Base-by-base conservation (phyloP, 1,140 invertebrate genomes). In the Macrosteles quadrilineatus region DNA sequence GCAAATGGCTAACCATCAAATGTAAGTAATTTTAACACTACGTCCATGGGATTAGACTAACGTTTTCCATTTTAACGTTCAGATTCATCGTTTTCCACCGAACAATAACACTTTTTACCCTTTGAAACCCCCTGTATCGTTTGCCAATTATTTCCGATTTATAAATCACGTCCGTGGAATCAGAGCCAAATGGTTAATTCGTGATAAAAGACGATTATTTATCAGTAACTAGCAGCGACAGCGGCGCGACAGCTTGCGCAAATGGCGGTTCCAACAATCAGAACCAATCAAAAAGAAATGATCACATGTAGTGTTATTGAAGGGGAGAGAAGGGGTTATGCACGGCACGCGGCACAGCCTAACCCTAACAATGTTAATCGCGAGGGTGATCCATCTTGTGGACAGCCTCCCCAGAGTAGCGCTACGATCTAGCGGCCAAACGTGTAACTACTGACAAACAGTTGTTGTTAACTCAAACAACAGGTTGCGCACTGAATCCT, bases 201-300 rank as follows among this genome's bases (percentile, higher is more conserved):
- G 14, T 19, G 47, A 19, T 59, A 59, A 59, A 59, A 25, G 23
- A 25, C 55, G 25, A 59, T 59, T 59, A 25, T 59, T 59, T 59
- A 59, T 59, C 55, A 19, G 47, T 21, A 21, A 17, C 47, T 4
- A 50, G 32, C 32, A n/a, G n/a, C 36, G 36, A 40, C 6, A 17
- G 36, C 6, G 47, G 55, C 27, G 27, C 21, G 21, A 3, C 14
- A 23, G 55, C 27, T 11, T 14, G 21, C 23, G n/a, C 55, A 25
- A 50, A 59, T 59, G 55, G 55, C 55, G 9, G 55, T 2, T 14
- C 55, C 23, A 4, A 30, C 55, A 59, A 59, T 59, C 55, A 59
- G 55, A 59, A 27, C 55, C 55, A 59, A 59, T 59, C 55, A 59
- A 30, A 59, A 59, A 59, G 21, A 29, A 59, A 59, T 59, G 55